Evolutionary conservation across 2,888 invertebrate species (phyloP).

Genomic region (Himalopsyche japonica): DNA sequence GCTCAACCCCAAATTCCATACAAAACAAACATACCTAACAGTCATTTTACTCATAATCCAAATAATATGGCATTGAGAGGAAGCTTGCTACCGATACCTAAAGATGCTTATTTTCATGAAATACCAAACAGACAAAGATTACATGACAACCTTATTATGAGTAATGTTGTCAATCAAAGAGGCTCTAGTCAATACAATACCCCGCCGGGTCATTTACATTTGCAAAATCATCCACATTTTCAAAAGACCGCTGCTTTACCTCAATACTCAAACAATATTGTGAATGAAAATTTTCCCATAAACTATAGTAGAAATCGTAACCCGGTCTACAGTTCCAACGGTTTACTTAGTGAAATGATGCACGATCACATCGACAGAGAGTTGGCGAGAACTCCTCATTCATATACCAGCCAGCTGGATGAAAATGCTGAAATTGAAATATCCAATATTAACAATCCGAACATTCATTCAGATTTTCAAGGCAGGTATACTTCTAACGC

Average conservation of each 20-base stretch:
- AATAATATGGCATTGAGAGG: slow-evolving; percentile 37
- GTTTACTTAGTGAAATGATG: slow-evolving; percentile 60
- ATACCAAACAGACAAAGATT: slow-evolving; percentile 54
- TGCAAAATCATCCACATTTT: slow-evolving; percentile 27
- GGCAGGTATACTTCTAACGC: slow-evolving; percentile 14
- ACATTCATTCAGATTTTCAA: slow-evolving; percentile 25
- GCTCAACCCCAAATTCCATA: slow-evolving; percentile 41
- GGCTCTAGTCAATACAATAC: slow-evolving; percentile 46
- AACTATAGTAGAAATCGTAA: slow-evolving; percentile 50
- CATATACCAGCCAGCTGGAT: slow-evolving; percentile 50
- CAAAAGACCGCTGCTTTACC: slow-evolving; percentile 8
- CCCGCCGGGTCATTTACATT: slow-evolving; percentile 46
- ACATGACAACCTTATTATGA: slow-evolving; percentile 44
- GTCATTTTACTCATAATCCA: slow-evolving; percentile 22
- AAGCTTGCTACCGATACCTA: slow-evolving; percentile 54
- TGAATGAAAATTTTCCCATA: slow-evolving; percentile 9
- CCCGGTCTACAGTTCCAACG: slow-evolving; percentile 52
- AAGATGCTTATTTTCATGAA: slow-evolving; percentile 66
- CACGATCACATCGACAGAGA: slow-evolving; percentile 59
- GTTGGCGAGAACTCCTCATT: slow-evolving; percentile 58
- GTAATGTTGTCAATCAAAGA: slow-evolving; percentile 46
- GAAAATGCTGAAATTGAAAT: slow-evolving; percentile 58
- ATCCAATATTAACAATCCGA: slow-evolving; percentile 50
- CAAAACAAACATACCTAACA: slow-evolving; percentile 40
- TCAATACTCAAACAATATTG: slow-evolving; percentile 5